Evolutionary conservation across 2,113 vertebrate species (phyloP), one percentile per base, ranked within the genome.

Genomic region (Poecile atricapillus): DNA sequence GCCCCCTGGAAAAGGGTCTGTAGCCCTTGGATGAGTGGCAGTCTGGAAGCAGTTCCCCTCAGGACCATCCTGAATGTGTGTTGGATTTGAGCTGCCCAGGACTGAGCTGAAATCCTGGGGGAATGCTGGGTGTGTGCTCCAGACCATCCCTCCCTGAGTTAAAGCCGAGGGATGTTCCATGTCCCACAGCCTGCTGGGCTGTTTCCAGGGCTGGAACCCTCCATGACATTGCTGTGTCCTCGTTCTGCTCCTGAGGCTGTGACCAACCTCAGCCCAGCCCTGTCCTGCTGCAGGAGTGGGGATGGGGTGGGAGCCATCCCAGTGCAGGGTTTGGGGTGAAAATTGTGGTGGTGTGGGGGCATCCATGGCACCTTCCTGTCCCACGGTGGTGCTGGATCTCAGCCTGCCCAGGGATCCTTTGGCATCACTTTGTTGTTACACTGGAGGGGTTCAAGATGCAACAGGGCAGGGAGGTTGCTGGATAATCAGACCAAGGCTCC

Each of bases 41-140:
- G 10, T 60, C 50, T 44, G 58, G 28, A 59, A 39, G 9, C 50
- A 70, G 62, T 35, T 88, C 37, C 13, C 23, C 27, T 75, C 23
- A 18, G 52, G n/a, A 31, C 8, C 1, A 0, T 39, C 55, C 56
- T 1, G 1, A 47, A 4, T 2, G 4, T 11, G 9, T 22, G 50
- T 3, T 79, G 87, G 11, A 2, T 64, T 79, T 71, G 67, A 73
- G 53, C 39, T 64, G 44, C 31, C 13, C 30, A 9, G 47, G 35
- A 31, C 22, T 63, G 59, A 3, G 27, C 22, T 22, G 33, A 7
- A 30, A 11, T 31, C 37, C 60, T 74, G 58, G 43, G 50, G 52
- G 43, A 46, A 31, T 3, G 19, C n/a, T 10, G 3, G 53, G 5
- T 9, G 10, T 50, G 2, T 65, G 35, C 75, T 85, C 39, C 70